Evolutionary conservation across 2,113 vertebrate species (phyloP), one percentile per base, ranked within the genome.

Genomic region (Chlamydotis undulata): DNA sequence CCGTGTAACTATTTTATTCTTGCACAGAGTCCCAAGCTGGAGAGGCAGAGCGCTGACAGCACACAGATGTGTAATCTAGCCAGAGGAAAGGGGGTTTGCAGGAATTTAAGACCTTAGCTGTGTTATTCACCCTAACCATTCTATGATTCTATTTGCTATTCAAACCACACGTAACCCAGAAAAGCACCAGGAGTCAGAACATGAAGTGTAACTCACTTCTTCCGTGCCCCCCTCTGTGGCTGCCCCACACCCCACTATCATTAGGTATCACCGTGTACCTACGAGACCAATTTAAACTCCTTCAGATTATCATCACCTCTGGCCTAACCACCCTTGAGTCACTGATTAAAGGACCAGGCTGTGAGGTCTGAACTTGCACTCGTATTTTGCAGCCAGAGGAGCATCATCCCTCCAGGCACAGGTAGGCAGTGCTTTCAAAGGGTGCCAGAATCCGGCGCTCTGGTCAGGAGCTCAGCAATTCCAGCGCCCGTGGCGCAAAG

Each of bases 241-340:
- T 63, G 64, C 24, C 47, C 33, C 52, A 23, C 4, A 3, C 70
- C 10, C 73, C 29, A 4, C 19, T 7, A 1, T 0, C 77, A 1
- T 18, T 5, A 49, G 43, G 3, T 5, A 3, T 7, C 69, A 25
- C 0, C 6, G 5, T 19, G 35, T 1, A 17, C 26, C 68, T 19
- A 2, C 14, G 26, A 4, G 28, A 28, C 13, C 2, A 2, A 5
- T 17, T 49, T 7, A 7, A 59, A 25, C 6, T 47, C 69, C 41
- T 67, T 29, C 25, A 13, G 33, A 2, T 57, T 5, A 2, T 5
- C 59, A 77, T 15, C 77, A 39, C 73, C 77, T 57, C 55, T 39
- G 60, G 19, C 53, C 45, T 2, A 43, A 53, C 12, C 63, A 10
- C 52, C 15, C n/a, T 5, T 5, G 65, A 64, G 67, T 29, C 55